Percentiles rank a stretch among this genome's conserved stretches.
phyloP scores from a whole-genome alignment of 2,113 vertebrate species.

The Pachypanchax playfairii region DNA sequence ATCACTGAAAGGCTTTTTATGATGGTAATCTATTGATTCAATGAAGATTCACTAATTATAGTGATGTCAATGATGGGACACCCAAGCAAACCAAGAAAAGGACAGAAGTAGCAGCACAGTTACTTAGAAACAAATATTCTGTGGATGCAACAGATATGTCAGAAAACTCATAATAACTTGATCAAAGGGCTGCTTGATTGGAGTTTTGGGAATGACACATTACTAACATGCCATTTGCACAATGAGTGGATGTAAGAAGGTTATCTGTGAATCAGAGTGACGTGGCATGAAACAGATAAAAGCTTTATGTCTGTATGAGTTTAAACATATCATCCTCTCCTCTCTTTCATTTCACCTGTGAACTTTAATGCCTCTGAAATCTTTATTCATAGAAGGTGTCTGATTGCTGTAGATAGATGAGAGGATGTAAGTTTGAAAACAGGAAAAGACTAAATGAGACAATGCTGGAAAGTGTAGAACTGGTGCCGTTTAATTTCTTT shows the following conservation, averaged over 20 bases:
- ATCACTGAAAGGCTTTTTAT: not conserved
- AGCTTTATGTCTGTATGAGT: constrained; percentile 1
- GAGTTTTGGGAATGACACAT: constrained; percentile 55
- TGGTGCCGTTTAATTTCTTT: too few relatives aligned
- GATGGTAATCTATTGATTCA: not conserved
- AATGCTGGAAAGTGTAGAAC: constrained; percentile 12
- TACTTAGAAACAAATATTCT: constrained; percentile 16
- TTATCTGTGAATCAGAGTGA: constrained; percentile 55
- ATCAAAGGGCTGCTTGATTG: constrained; percentile 55
- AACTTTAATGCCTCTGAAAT: constrained; percentile 13
- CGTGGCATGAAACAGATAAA: constrained; percentile 31
- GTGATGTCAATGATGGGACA: constrained; percentile 7
- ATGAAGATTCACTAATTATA: not conserved
- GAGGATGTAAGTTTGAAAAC: constrained; percentile 15
- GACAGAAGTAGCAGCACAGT: not conserved
- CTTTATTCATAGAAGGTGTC: constrained; percentile 35
- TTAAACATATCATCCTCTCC: constrained; percentile 16
- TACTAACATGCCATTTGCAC: constrained; percentile 52
- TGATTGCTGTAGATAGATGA: constrained; percentile 13
- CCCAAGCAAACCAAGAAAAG: not conserved
- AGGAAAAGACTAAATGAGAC: constrained; percentile 13
- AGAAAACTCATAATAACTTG: constrained; percentile 52
- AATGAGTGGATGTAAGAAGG: constrained; percentile 36
- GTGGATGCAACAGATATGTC: too few relatives aligned
- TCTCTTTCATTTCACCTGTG: not conserved